Evolutionary conservation across 2,888 invertebrate genomes (phyloP), one percentile per base, ranked within the genome.

Genomic region (Plagodis dolabraria): DNA sequence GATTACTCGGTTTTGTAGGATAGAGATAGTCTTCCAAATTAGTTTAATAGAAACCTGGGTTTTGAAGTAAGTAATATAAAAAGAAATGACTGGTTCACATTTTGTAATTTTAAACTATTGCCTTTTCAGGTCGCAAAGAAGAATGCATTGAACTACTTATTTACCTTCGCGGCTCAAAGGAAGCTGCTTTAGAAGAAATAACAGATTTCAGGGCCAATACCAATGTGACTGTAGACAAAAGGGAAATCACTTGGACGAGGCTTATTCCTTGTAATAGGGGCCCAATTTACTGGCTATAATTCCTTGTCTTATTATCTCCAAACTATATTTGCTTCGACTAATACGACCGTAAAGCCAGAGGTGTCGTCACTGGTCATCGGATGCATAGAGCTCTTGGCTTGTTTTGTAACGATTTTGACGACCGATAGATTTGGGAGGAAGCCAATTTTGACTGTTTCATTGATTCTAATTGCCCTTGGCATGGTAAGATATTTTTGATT

Each of bases 281-380:
- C 65, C 0, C 85, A 85, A 33, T 50, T 83, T 0, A 68, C 75
- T 0, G 84, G 87, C 0, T 85, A 75, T 46, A 86, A 85, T 35
- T 79, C 82, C 0, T 73, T 88, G 0, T 62, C 75, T 0, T 80
- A 77, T 58, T 87, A 87, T 46, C 63, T 87, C 6, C 86, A 86
- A 71, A 80, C 83, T 0, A 72, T 87, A 11, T 69, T 87, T 53
- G 77, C 76, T 40, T 82, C 81, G 0, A 79, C 87, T 0, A 61
- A 77, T 6, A 86, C 87, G 0, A 76, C 71, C 6, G 70, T 87
- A 0, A 73, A 58, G 2, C 72, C 87, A 2, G 82, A 82, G 62
- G 51, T 78, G 0, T 81, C 82, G 0, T 87, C 86, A 0, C 78
- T 81, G 0, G 57, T 78, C 0, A 74, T 87, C 40, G 88, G 88